Evolutionary conservation across 2,113 vertebrate genomes (phyloP).

Genomic region (Romanogobio albipinnatus): DNA sequence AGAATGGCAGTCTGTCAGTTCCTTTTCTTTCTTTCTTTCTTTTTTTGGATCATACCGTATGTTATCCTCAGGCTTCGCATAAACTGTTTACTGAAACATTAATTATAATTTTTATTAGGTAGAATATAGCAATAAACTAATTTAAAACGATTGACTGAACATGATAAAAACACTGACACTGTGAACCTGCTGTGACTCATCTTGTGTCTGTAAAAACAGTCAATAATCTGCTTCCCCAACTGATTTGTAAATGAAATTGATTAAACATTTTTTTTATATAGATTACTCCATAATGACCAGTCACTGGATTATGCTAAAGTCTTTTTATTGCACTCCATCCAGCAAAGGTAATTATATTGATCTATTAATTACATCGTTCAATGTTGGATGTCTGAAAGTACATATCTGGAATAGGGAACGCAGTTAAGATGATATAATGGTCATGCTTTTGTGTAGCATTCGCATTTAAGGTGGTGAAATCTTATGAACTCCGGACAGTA

Average conservation of each 20-base stretch:
- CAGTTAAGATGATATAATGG: neutral
- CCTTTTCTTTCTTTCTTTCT: neutral
- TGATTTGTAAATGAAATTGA: constrained; percentile 14
- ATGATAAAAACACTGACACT: neutral
- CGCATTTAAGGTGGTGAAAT: neutral
- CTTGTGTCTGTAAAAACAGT: neutral
- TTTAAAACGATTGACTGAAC: neutral
- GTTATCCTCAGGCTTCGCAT: neutral
- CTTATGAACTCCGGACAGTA: neutral
- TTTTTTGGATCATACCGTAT: neutral
- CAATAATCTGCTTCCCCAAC: neutral
- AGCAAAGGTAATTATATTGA: constrained; percentile 21
- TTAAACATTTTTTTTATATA: neutral
- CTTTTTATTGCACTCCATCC: constrained; percentile 5
- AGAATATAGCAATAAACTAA: neutral
- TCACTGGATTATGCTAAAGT: constrained; percentile 19
- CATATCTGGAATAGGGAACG: neutral
- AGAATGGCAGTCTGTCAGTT: neutral
- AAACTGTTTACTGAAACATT: neutral
- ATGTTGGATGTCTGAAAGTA: neutral
- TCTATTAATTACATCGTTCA: neutral
- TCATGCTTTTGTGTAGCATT: neutral
- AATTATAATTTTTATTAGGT: neutral
- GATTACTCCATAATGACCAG: neutral
- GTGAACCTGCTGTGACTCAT: neutral